Evolutionary conservation across 2,113 vertebrate species (phyloP).

Genomic region (Cyprinus carpio): DNA sequence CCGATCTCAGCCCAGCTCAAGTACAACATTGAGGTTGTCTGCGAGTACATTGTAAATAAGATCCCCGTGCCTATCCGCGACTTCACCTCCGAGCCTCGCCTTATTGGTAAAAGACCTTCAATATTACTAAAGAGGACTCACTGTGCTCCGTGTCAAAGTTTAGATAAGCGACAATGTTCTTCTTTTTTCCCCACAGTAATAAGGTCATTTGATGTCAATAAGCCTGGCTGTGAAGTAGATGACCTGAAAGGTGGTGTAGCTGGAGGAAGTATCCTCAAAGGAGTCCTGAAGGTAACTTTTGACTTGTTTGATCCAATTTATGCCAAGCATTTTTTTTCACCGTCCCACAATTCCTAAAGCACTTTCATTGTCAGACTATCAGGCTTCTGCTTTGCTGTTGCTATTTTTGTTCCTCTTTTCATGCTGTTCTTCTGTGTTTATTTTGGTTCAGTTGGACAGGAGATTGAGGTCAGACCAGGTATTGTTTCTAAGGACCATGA

Average conservation of each 20-base stretch:
- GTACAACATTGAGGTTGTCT: conserved; percentile 99
- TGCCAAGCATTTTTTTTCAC: not conserved
- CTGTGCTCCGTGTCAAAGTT: not conserved
- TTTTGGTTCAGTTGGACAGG: conserved; percentile 83
- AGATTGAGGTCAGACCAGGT: conserved; percentile 95
- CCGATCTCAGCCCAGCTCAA: conserved; percentile 98
- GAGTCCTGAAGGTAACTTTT: conserved; percentile 90
- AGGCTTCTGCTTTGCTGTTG: not conserved
- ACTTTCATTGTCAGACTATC: not conserved
- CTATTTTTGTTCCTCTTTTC: not conserved
- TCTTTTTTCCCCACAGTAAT: conserved; percentile 80
- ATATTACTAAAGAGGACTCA: not conserved
- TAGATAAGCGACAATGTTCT: not conserved
- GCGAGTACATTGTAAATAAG: conserved; percentile 98
- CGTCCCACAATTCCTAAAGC: not conserved
- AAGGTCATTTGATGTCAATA: conserved; percentile 97
- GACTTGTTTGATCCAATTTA: not conserved
- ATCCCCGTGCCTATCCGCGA: conserved; percentile 95
- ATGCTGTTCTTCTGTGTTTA: not conserved
- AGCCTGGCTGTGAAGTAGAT: conserved; percentile 97
- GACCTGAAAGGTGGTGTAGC: conserved; percentile 98
- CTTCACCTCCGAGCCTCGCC: conserved; percentile 94
- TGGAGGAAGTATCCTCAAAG: conserved; percentile 97
- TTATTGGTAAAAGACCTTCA: conserved; percentile 83
- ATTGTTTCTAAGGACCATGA: conserved; percentile 99